A percentile compares a stretch with the other conserved stretches of the same genome.
Conservation (phyloP, 1,140 invertebrate genomes). For the Popillia japonica region DNA sequence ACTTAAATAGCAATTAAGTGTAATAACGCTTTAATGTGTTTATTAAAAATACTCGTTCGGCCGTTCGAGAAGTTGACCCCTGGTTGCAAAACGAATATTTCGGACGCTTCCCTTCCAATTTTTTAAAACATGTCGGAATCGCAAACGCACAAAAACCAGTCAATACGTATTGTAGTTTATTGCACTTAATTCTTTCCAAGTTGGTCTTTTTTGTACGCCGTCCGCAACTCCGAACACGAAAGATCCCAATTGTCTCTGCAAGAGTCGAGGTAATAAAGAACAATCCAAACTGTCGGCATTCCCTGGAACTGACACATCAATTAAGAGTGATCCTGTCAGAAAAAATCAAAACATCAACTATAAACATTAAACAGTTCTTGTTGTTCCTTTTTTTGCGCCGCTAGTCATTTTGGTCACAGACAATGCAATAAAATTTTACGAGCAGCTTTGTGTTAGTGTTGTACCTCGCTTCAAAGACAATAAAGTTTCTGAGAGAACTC, state of each 20-base stretch:
- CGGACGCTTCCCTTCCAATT: constrained; percentile 8
- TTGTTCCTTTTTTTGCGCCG: constrained; percentile 45
- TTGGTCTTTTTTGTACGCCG: constrained; percentile 25
- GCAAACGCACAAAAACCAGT: constrained; percentile 25
- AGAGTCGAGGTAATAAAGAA: constrained; percentile 35
- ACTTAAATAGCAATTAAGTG: constrained; percentile 32
- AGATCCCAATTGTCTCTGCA: constrained; percentile 33
- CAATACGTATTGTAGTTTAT: constrained; percentile 30
- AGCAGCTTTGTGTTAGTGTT: constrained; percentile 44
- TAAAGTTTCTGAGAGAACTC: constrained; percentile 42
- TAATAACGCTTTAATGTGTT: constrained; percentile 34
- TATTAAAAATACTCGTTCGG: constrained; percentile 11
- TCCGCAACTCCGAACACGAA: constrained; percentile 31
- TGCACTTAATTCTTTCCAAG: constrained; percentile 28
- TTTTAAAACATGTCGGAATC: constrained; percentile 35
- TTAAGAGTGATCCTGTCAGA: constrained; percentile 52
- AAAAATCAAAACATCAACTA: constrained; percentile 54
- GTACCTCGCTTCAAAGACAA: constrained; percentile 44
- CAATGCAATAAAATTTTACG: constrained; percentile 53
- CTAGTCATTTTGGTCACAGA: constrained; percentile 51
- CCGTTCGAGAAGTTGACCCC: constrained; percentile 7
- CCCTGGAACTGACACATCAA: constrained; percentile 54
- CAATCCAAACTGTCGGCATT: constrained; percentile 48
- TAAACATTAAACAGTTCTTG: constrained; percentile 52
- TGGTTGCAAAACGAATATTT: constrained; percentile 1